A percentile compares a stretch with the other conserved stretches of the same genome.
Conservation (phyloP, 2,113 vertebrate species). For the Gulo gulo region DNA sequence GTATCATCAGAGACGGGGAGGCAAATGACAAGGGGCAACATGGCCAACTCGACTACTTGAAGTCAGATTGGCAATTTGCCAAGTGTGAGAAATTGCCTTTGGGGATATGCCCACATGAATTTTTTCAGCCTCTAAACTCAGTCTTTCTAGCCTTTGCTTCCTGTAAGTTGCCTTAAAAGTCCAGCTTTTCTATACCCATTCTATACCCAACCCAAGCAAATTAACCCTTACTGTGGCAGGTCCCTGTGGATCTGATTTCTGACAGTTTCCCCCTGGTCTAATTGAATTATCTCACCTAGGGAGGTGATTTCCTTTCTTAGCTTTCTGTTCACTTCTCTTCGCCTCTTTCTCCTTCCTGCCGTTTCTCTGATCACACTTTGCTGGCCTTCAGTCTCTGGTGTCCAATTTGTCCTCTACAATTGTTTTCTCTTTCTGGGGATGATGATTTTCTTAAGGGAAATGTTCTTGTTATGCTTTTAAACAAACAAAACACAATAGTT, state of each 20-base stretch:
- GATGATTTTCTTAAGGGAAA: not conserved
- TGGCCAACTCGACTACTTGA: not conserved
- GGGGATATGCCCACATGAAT: not conserved
- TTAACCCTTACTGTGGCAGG: not conserved
- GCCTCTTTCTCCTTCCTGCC: constrained; percentile 5
- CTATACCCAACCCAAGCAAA: not conserved
- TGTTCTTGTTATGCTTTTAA: not conserved
- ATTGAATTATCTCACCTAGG: not conserved
- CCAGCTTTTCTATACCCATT: not conserved
- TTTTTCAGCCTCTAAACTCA: not conserved
- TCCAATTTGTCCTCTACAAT: not conserved
- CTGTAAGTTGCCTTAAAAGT: not conserved
- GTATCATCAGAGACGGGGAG: not conserved
- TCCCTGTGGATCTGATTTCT: not conserved
- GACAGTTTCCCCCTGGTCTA: not conserved
- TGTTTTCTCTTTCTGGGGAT: not conserved
- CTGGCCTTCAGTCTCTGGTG: not conserved
- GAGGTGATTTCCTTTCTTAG: not conserved
- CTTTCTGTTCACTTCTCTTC: constrained; percentile 26
- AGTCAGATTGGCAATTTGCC: not conserved
- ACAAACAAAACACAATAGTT: not conserved
- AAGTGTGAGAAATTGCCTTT: not conserved
- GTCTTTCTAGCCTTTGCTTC: not conserved
- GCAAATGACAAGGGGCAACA: not conserved
- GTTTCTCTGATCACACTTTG: not conserved